phyloP scores from a whole-genome alignment of 2,113 vertebrate species.

The Carlito syrichta region DNA sequence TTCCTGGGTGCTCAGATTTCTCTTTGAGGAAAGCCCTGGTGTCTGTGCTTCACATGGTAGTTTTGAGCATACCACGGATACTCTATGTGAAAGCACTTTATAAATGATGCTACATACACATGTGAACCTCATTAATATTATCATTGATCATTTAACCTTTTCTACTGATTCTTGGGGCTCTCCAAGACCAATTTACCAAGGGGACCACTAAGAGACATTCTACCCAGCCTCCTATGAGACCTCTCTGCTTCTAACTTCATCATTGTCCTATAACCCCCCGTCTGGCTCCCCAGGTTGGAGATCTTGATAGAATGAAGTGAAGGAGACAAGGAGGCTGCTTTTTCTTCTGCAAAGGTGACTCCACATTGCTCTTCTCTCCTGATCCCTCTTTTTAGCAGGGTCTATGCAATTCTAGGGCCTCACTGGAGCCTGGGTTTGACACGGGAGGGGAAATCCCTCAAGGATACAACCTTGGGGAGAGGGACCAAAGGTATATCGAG shows the following conservation, averaged over 20 bases:
- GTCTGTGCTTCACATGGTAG: not conserved
- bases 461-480: not conserved
- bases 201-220: not conserved
- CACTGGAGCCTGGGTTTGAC: not conserved
- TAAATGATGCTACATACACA: not conserved
- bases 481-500: not conserved
- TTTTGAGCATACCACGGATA: not conserved
- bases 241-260: not conserved
- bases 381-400: not conserved
- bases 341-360: conserved; percentile 46
- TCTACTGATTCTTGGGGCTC: not conserved
- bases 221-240: not conserved
- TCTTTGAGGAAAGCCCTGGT: not conserved
- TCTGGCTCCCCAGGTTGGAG: not conserved
- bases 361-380: not conserved
- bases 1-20: too few species aligned
- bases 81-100: not conserved
- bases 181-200: not conserved
- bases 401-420: not conserved
- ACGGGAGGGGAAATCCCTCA: not conserved
- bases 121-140: not conserved
- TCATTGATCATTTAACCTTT: not conserved
- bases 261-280: not conserved
- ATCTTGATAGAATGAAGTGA: not conserved
- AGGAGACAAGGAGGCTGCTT: conserved; percentile 17